phyloP scores from a whole-genome alignment of 2,797 vertebrate species.

The Rhadinocentrus ornatus region DNA sequence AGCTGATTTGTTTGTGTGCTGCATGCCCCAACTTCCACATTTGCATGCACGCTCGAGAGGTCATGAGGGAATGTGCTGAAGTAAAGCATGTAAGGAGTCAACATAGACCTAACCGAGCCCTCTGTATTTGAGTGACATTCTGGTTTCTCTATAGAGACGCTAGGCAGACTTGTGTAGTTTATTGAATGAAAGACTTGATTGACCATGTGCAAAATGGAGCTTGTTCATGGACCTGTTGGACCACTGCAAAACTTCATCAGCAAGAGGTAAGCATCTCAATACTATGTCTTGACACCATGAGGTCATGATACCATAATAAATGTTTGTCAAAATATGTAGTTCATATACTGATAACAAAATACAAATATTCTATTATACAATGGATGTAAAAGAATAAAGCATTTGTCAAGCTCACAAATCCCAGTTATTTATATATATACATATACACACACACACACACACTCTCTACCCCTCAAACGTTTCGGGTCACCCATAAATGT shows the following conservation, averaged over 20 bases:
- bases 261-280: conserved; percentile 48
- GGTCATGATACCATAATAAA: conserved; percentile 44
- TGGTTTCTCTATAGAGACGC: conserved; percentile 36
- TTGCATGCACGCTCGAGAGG: conserved; percentile 34
- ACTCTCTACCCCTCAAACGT: too few species aligned
- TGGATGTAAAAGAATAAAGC: conserved; percentile 75
- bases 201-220: conserved; percentile 34
- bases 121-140: conserved; percentile 38
- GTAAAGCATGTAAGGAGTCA: conserved; percentile 56
- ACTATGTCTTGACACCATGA: conserved; percentile 41
- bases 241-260: conserved; percentile 36
- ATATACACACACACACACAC: too few species aligned
- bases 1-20: conserved; percentile 51
- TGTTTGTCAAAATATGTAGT: conserved; percentile 66
- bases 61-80: conserved; percentile 71
- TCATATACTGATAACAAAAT: conserved; percentile 66
- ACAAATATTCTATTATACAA: conserved; percentile 70
- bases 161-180: conserved; percentile 20
- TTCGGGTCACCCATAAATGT: too few species aligned
- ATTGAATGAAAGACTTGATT: conserved; percentile 21
- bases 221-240: conserved; percentile 1
- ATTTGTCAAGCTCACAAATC: conserved; percentile 75
- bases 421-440: conserved; percentile 50
- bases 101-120: conserved; percentile 31
- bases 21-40: conserved; percentile 41